Evolutionary conservation across 2,888 invertebrate species (phyloP).

Genomic region (Erebia epiphron): DNA sequence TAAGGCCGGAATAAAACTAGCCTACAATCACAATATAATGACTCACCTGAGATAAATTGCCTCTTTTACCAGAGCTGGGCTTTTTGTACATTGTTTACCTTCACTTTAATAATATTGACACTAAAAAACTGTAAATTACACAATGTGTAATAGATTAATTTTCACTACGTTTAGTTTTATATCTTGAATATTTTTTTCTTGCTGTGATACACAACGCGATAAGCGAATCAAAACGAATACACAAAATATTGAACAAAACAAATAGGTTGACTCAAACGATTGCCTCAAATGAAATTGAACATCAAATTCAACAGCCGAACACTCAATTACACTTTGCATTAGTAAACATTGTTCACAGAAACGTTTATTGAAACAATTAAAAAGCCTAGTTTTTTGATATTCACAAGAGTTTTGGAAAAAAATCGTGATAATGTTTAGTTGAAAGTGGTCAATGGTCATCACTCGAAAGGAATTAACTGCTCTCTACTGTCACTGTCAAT

Average conservation of each 20-base stretch:
- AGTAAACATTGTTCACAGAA: background rate
- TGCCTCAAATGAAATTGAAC: background rate
- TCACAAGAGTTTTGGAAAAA: constrained; percentile 11
- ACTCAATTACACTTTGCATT: background rate
- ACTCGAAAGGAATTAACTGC: too few species aligned
- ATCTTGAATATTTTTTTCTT: background rate
- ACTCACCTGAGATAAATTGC: constrained; percentile 79
- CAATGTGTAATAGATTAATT: background rate
- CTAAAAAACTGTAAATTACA: background rate
- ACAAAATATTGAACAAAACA: background rate
- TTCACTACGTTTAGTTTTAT: background rate
- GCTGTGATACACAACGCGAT: background rate
- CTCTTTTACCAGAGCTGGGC: constrained; percentile 63
- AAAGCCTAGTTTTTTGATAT: background rate
- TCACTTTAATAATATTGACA: background rate
- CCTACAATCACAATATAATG: constrained; percentile 47
- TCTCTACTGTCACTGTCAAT: constrained; percentile 5
- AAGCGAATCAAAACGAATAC: background rate
- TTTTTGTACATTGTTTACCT: constrained; percentile 59
- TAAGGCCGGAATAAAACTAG: constrained; percentile 23
- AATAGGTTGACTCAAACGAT: background rate
- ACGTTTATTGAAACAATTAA: background rate
- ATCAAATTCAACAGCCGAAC: background rate
- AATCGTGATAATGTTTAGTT: background rate
- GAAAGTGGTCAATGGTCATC: background rate